Evolutionary conservation across 2,797 vertebrate species (phyloP).

Genomic region (Mionectes olivaceus): DNA sequence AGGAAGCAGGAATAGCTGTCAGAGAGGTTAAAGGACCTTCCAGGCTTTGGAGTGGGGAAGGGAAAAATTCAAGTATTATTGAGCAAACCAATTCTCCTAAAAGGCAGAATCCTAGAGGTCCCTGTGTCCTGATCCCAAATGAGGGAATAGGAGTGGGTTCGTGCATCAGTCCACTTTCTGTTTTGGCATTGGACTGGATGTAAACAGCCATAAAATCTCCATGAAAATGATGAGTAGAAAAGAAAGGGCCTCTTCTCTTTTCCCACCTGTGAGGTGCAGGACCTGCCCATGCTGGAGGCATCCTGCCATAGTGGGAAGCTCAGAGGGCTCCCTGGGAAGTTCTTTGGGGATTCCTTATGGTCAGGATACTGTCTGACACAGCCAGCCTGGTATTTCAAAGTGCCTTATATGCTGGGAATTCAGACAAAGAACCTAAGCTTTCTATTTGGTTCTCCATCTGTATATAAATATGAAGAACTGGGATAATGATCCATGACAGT

Average conservation of each 20-base stretch:
- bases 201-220: neutral
- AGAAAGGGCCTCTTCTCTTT: neutral
- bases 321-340: neutral
- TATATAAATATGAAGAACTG: neutral
- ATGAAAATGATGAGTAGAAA: neutral
- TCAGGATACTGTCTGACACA: neutral
- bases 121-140: neutral
- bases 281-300: neutral
- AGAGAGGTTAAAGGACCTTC: neutral
- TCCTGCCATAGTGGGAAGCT: neutral
- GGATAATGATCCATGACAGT: neutral
- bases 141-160: neutral
- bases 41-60: neutral
- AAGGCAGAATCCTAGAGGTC: neutral
- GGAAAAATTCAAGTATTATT: neutral
- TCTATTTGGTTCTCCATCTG: neutral
- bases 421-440: neutral
- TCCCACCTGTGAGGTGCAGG: accelerated
- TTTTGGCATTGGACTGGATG: neutral
- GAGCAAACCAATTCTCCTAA: neutral
- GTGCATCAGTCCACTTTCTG: neutral
- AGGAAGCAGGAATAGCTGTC: neutral
- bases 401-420: neutral
- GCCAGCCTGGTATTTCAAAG: neutral
- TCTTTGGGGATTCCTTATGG: neutral